Evolutionary conservation across 2,888 invertebrate species (phyloP).

Genomic region (Euproctis similis): DNA sequence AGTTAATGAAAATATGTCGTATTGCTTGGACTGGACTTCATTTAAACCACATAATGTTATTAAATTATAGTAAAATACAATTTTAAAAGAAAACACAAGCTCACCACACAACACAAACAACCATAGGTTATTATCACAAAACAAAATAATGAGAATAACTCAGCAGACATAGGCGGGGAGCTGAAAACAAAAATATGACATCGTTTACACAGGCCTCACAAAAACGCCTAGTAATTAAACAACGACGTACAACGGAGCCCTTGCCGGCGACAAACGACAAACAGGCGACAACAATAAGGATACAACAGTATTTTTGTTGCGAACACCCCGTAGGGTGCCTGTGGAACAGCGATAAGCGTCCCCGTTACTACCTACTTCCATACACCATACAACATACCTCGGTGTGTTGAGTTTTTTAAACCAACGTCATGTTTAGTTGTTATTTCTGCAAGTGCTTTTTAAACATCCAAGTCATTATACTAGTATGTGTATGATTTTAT

Average conservation of each 20-base stretch:
- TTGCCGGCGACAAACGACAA: slow-evolving; percentile 33
- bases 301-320: slow-evolving; percentile 67
- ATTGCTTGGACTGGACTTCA: no score
- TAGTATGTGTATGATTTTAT: background rate
- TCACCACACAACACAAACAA: no score
- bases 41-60: no score
- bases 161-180: slow-evolving; percentile 21
- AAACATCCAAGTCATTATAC: slow-evolving; percentile 10
- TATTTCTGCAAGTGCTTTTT: no score
- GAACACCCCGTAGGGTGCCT: slow-evolving; percentile 47
- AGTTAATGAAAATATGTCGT: no score
- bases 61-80: no score
- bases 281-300: slow-evolving; percentile 39
- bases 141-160: slow-evolving; percentile 8
- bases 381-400: no score
- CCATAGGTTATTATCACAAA: slow-evolving; percentile 1
- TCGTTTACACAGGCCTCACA: slow-evolving; percentile 28
- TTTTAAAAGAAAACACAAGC: no score
- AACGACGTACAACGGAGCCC: slow-evolving; percentile 46
- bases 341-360: slow-evolving; percentile 50
- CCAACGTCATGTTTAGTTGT: no score
- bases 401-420: no score
- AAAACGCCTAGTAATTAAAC: slow-evolving; percentile 66
- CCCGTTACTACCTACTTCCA: no score
- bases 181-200: slow-evolving; percentile 28